Conservation (phyloP, 2,888 invertebrate genomes). For the Rhagium mordax region DNA sequence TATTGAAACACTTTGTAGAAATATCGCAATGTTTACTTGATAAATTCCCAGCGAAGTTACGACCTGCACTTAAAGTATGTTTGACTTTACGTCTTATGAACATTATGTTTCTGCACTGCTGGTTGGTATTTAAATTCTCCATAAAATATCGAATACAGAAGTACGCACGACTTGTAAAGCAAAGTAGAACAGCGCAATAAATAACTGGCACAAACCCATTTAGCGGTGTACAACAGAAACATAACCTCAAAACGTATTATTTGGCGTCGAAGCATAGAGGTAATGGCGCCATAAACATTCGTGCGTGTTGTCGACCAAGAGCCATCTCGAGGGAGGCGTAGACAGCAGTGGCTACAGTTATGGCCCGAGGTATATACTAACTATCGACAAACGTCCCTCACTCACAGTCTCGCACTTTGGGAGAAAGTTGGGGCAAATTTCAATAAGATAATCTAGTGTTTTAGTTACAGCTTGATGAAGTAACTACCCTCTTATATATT, state of each 20-base stretch:
- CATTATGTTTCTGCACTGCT: slow-evolving; percentile 3
- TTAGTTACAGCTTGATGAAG: too few relatives aligned
- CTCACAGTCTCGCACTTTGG: neutral
- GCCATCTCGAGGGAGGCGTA: slow-evolving; percentile 45
- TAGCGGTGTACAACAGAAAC: slow-evolving; percentile 54
- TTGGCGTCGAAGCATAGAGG: slow-evolving; percentile 50
- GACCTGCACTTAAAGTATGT: neutral
- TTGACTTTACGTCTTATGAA: neutral
- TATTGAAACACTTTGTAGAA: neutral
- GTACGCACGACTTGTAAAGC: slow-evolving; percentile 37
- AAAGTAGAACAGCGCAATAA: slow-evolving; percentile 45
- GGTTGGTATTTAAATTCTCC: slow-evolving; percentile 22
- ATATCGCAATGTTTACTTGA: neutral
- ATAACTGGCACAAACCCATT: slow-evolving; percentile 52
- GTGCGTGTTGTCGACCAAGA: slow-evolving; percentile 52
- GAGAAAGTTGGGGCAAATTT: neutral
- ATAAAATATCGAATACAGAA: slow-evolving; percentile 23
- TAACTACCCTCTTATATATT: too few relatives aligned
- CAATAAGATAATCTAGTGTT: neutral
- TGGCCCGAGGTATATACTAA: neutral
- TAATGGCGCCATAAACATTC: slow-evolving; percentile 57
- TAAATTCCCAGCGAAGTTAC: neutral
- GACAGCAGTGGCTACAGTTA: slow-evolving; percentile 27
- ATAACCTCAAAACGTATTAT: slow-evolving; percentile 56
- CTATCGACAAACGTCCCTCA: neutral